phyloP scores from a whole-genome alignment of 2,888 invertebrate genomes.

The Anticlea derivata region DNA sequence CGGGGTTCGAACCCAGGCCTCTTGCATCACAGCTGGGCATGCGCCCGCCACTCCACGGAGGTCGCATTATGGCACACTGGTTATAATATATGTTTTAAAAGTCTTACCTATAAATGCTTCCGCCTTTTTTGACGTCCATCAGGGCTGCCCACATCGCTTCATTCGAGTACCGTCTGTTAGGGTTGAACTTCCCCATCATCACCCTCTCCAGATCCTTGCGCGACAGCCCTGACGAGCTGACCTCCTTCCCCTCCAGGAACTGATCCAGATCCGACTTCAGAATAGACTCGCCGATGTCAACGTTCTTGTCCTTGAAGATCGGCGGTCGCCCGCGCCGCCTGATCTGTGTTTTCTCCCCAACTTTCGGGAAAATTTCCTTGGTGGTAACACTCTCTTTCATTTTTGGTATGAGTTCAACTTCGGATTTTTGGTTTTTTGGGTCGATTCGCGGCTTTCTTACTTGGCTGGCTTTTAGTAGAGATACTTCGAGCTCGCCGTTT shows the following conservation, averaged over 20 bases:
- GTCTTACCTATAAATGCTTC: slow-evolving; percentile 84
- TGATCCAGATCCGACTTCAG: slow-evolving; percentile 78
- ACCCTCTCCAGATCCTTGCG: slow-evolving; percentile 76
- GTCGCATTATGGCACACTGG: no score
- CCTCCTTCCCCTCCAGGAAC: slow-evolving; percentile 77
- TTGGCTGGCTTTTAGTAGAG: slow-evolving; percentile 67
- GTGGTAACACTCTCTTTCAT: slow-evolving; percentile 52
- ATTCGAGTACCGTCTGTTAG: slow-evolving; percentile 77
- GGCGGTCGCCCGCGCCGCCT: slow-evolving; percentile 70
- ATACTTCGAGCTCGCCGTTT: slow-evolving; percentile 78
- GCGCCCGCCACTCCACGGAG: no score
- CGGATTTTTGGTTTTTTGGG: slow-evolving; percentile 61
- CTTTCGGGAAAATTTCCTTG: slow-evolving; percentile 57
- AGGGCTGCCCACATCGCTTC: slow-evolving; percentile 84
- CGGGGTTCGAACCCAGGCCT: no score
- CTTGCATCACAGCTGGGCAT: no score
- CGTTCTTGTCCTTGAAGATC: slow-evolving; percentile 72
- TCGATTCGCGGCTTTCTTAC: slow-evolving; percentile 58
- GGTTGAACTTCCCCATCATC: slow-evolving; percentile 82
- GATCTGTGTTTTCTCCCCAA: slow-evolving; percentile 61
- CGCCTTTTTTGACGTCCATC: slow-evolving; percentile 84
- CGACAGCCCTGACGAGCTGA: slow-evolving; percentile 77
- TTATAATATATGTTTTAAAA: no score
- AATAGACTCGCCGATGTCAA: slow-evolving; percentile 75
- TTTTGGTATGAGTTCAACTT: slow-evolving; percentile 74